Base-by-base conservation (phyloP, 1,140 invertebrate species). In the Druon quercuslanigerum region DNA sequence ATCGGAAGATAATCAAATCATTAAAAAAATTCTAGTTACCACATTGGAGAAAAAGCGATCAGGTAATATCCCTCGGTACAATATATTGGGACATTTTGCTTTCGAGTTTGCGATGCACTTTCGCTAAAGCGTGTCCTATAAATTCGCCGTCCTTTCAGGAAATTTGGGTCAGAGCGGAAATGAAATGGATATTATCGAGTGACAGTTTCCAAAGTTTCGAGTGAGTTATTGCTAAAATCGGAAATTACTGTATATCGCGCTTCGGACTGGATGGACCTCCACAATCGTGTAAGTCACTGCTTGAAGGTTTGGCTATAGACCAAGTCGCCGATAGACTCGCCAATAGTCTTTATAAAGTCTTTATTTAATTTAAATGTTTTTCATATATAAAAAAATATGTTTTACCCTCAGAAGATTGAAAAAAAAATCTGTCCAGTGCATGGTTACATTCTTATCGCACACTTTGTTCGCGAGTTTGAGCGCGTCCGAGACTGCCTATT, bases 161-260 rank as follows among this genome's bases (percentile, higher is more conserved):
- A 77, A 79, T 79, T 77, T 74, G 73, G 71, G 60, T 71, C 72
- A 54, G 46, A 71, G 25, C 75, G 80, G 78, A 79, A 82, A 82
- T 82, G 75, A 82, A 79, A 80, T 51, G 72, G 40, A 70, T 72
- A 81, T 78, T 79, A 79, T 81, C 72, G 19, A 60, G 52, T 75
- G 74, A 74, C 76, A 76, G 60, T 33, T 76, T 16, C 25, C 71
- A 77, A 81, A 81, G 66, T 76, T 81, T 76, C 51, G 52, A 52
- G 66, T 78, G 74, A 78, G 73, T 76, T 71, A 70, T 72, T 73
- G 51, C 51, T 57, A 72, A 75, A 81, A 73, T 81, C 77, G 80
- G 74, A 81, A 81, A 81, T 81, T 81, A 76, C 54, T 40, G 19
- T 80, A 20, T 74, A 70, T 54, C 57, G 60, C 54, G 66, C 20